Evolutionary conservation across 2,797 vertebrate species (phyloP).

Genomic region (Gambelia wislizenii): DNA sequence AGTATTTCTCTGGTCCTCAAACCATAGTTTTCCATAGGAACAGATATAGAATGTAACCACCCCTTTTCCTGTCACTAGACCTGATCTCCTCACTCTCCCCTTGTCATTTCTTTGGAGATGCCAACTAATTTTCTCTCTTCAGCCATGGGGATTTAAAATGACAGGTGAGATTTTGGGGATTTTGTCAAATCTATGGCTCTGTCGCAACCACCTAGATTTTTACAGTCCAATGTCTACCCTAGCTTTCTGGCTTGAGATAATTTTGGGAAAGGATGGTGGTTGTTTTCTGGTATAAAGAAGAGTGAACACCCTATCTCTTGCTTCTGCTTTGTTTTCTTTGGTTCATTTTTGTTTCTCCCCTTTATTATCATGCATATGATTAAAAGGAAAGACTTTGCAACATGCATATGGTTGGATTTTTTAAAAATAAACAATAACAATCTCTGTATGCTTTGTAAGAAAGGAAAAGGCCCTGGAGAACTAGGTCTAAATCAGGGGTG

Average conservation of each 20-base stretch:
- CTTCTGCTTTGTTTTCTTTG: too few relatives aligned
- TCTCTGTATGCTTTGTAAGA: neutral
- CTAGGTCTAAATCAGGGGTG: too few relatives aligned
- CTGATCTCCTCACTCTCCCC: neutral
- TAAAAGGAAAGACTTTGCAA: neutral
- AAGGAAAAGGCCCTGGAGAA: neutral
- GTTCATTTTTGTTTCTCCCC: too few relatives aligned
- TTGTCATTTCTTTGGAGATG: neutral
- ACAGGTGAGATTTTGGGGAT: neutral
- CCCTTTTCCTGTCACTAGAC: neutral
- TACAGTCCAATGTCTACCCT: neutral
- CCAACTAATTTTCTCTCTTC: neutral
- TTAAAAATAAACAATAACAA: neutral
- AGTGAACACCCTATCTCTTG: neutral
- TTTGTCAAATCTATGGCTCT: neutral
- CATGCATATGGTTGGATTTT: neutral
- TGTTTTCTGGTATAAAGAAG: neutral
- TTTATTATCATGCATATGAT: too few relatives aligned
- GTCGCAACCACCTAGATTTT: too few relatives aligned
- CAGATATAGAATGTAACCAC: neutral
- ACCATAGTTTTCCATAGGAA: neutral
- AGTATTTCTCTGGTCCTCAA: neutral
- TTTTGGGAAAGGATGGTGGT: neutral
- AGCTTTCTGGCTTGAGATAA: neutral
- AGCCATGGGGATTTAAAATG: neutral